A percentile compares a stretch with the other conserved stretches of the same genome.
Evolutionary conservation across 1,140 invertebrate genomes (phyloP).

Genomic region (Drosophila jambulina): DNA sequence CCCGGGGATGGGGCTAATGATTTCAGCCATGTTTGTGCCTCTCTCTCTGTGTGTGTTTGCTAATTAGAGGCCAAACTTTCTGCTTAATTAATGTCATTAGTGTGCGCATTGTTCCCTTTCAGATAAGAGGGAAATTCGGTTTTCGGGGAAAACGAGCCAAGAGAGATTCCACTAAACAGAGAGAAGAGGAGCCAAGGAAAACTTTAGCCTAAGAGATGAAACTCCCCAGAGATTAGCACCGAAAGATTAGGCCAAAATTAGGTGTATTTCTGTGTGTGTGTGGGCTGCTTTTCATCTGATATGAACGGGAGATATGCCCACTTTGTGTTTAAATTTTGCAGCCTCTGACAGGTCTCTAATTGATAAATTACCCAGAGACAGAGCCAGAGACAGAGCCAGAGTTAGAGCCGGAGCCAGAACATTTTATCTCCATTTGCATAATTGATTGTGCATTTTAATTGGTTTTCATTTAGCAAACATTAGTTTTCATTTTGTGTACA

Average conservation of each 20-base stretch:
- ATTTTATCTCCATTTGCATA: slow-evolving; percentile 54
- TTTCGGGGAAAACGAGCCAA: slow-evolving; percentile 10
- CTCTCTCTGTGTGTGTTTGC: slow-evolving; percentile 41
- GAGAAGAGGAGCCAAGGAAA: slow-evolving; percentile 3
- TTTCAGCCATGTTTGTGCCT: slow-evolving; percentile 46
- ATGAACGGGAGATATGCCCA: slow-evolving; percentile 10
- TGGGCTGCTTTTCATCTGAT: slow-evolving; percentile 18
- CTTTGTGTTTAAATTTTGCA: slow-evolving; percentile 12
- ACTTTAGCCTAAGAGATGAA: slow-evolving; percentile 12
- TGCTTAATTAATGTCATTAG: slow-evolving; percentile 82
- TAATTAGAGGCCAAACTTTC: slow-evolving; percentile 79
- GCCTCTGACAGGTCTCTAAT: slow-evolving; percentile 37
- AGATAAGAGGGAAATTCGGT: slow-evolving; percentile 20
- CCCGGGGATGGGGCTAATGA: slow-evolving; percentile 28
- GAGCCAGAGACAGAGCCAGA: not conserved
- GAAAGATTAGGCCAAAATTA: slow-evolving; percentile 4
- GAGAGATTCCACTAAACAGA: not conserved
- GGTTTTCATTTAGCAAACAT: slow-evolving; percentile 29
- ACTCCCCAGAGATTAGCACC: slow-evolving; percentile 11
- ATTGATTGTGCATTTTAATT: slow-evolving; percentile 52
- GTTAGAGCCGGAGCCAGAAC: not conserved
- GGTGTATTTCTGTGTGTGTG: slow-evolving; percentile 4
- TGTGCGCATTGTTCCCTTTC: slow-evolving; percentile 38
- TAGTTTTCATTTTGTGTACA: slow-evolving; percentile 33
- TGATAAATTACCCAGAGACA: slow-evolving; percentile 41